Base-by-base conservation (phyloP, 2,797 vertebrate genomes). In the Morus bassanus region DNA sequence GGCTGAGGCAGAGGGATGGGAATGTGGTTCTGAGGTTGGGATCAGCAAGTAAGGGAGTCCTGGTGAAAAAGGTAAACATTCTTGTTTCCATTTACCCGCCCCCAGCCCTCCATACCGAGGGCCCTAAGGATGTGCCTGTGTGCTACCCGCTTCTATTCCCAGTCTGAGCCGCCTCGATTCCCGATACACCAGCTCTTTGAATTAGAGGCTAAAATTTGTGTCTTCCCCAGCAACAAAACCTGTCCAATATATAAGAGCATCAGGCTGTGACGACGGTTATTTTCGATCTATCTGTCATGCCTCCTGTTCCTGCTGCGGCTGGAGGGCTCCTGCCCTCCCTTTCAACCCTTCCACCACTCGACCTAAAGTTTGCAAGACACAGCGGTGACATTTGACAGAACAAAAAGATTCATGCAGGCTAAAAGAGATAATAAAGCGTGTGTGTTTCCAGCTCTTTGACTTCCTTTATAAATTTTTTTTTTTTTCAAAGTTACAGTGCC, bases 211-310 rank as follows among this genome's bases (percentile, higher is more conserved):
- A 21, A 61, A 53, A 43, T 19, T 6, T 11, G 8, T 16, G 51
- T 14, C 53, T 60, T 25, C 45, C 37, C 7, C 18, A 46, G 59
- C 35, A 37, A 11, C 64, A 57, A 27, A 33, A 19, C 45, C 67
- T 18, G 18, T 18, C 67, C 25, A 1, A 18, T 6, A 7, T 0
- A 4, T 3, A 21, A 3, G 45, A 22, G 45, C 41, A 11, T 3
- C 57, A 30, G 69, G 21, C 56, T n/a, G 24, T 10, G 53, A 23
- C 0, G 7, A 11, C 31, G 11, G 21, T 19, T 33, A 5, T 31
- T 22, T 37, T 13, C 11, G 5, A 16, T 15, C 17, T 9, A 0
- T 28, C 11, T 57, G 25, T 2, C 27, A 0, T 8, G 4, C 10
- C n/a, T 53, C 43, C 64, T 3, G 0, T 5, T 35, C 63, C 54